Evolutionary conservation across 2,797 vertebrate genomes (phyloP), one percentile per base, ranked within the genome.

Genomic region (Lutjanus argentimaculatus): DNA sequence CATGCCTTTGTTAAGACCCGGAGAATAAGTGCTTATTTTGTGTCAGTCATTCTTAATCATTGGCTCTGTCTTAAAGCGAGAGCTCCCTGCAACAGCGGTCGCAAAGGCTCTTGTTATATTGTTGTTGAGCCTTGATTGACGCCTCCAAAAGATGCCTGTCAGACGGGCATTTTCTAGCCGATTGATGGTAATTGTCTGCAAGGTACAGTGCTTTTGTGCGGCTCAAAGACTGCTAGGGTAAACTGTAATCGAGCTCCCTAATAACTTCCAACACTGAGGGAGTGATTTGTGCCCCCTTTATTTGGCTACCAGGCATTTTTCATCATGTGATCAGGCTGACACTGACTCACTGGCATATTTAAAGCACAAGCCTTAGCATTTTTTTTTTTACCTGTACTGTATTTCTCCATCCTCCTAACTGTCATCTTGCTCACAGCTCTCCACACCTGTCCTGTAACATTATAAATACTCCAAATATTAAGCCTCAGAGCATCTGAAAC

Each of bases 41-140:
- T 91, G 90, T 89, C 89, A 86, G 43, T 93, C 89, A 87, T 75
- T 85, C 69, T 79, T 80, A 85, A 86, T 89, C 81, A 64, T 76
- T 82, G 70, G 56, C 68, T 85, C 53, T 40, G 74, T 84, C 79
- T 80, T 73, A 75, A 90, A 89, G 64, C 64, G 17, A 49, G 52
- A 72, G 56, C 72, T 85, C 63, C 62, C 55, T 67, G 80, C 58
- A 71, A 64, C 66, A 42, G 52, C 6, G 8, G 72, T 21, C 55
- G 12, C 77, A 86, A 73, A 86, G 64, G 78, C 70, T 59, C 76
- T 83, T 69, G 67, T 79, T 85, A 73, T 88, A 74, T 77, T 93
- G 72, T 82, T 78, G 66, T 71, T 30, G 25, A 65, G 77, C 75
- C 82, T 80, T 89, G 89, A 92, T 67, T 87, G 90, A 88, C 82